Evolutionary conservation across 2,113 vertebrate genomes (phyloP), one percentile per base, ranked within the genome.

Genomic region (Catharus bicknelli): DNA sequence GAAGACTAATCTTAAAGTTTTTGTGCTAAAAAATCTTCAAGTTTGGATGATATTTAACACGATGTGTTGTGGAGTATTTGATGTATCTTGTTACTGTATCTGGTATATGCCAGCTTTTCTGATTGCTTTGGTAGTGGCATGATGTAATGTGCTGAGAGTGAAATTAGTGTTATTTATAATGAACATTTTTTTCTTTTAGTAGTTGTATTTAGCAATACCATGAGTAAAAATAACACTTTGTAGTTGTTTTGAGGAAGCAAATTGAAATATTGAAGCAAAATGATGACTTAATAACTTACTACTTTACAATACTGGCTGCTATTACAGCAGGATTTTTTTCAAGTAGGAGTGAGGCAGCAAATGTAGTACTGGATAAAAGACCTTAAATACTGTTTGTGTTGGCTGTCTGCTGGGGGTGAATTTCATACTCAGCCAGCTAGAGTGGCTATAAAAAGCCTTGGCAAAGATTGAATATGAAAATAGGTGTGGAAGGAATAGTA

Each of bases 111-210:
- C 43, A 69, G 59, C 20, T 73, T 83, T 91, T 90, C 32, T 68
- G 50, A 69, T 62, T 82, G 27, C 38, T 91, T 83, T 91, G 42
- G 12, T 69, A 91, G 68, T 55, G 73, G n/a, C 16, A 9, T 76
- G 87, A 66, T 85, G 54, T 86, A 59, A 83, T 77, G 34, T 75
- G 7, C 68, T 68, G 75, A 76, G 67, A 93, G 32, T 69, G 63
- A 90, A 93, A 86, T 88, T 64, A 87, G 42, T 61, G 45, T 73
- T 90, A 58, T 57, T 92, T 94, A 47, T 73, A 94, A 85, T 80
- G 73, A 90, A 69, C 19, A 1, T 45, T 64, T 95, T 51, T 87
- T 43, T 53, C 10, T 92, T 45, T 92, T 83, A 69, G 55, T 68
- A 48, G 73, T 45, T 69, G 9, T 85, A 75, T 79, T 59, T 90